phyloP scores from a whole-genome alignment of 2,797 vertebrate species.

The Peromyscus aztecus region DNA sequence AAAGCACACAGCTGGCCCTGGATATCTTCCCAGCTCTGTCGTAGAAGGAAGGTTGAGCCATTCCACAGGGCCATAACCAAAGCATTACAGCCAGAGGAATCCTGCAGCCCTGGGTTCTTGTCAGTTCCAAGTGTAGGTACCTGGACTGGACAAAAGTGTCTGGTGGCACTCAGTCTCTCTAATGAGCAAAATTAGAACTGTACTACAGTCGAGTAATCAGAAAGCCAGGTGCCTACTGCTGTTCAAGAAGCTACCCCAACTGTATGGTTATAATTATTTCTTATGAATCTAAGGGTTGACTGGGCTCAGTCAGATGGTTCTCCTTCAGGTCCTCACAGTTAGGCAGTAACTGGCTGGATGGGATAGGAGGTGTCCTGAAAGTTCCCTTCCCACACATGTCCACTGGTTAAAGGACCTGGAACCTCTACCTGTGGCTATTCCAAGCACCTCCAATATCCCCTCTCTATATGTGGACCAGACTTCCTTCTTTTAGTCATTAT shows the following conservation, averaged over 20 bases:
- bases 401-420: neutral
- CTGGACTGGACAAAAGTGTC: no score
- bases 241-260: neutral
- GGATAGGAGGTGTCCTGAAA: neutral
- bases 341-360: neutral
- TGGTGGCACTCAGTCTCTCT: neutral
- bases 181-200: neutral
- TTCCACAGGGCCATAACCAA: slow-evolving; percentile 17
- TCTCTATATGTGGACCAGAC: neutral
- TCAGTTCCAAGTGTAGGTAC: neutral
- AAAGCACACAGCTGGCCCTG: slow-evolving; percentile 78
- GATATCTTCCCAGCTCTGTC: slow-evolving; percentile 64
- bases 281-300: neutral
- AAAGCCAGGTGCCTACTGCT: neutral
- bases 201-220: neutral
- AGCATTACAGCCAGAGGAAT: neutral
- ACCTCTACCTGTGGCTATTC: neutral
- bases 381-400: neutral
- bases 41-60: slow-evolving; percentile 62
- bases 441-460: neutral
- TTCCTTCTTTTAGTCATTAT: neutral
- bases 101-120: neutral
- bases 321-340: neutral
- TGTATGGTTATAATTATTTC: neutral
- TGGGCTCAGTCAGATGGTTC: neutral